Evolutionary conservation across 2,888 invertebrate species (phyloP), one percentile per base, ranked within the genome.

Genomic region (Trichopoda pennipes): DNA sequence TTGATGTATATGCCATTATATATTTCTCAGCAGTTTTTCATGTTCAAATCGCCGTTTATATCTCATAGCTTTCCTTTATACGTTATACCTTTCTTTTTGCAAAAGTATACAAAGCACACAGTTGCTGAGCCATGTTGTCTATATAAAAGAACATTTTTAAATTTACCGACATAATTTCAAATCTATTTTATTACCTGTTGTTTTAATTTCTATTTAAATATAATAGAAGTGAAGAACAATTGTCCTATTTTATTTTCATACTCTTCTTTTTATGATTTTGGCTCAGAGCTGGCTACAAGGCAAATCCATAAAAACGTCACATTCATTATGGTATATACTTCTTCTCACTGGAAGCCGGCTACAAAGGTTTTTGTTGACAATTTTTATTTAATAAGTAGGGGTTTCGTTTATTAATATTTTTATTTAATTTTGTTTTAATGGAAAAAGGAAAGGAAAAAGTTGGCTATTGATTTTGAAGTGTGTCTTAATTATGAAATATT

Each of bases 271-370:
- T 35, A 1, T 58, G 16, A 53, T 61, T 38, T 72, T 63, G 32
- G 21, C 3, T 60, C 53, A 66, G 17, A 60, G 80, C 49, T 17
- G 47, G 49, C 17, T 1, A 21, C 28, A 60, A 68, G 76, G 69
- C 83, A 83, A 83, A 84, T 73, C 81, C 84, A 85, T 84, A 84
- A 85, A 85, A 83, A 66, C 84, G 84, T 85, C 85, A 79, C 83
- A 85, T 85, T 80, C 72, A 85, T 85, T 79, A 84, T 80, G 66
- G 23, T 68, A 42, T 56, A 64, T 66, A 80, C 56, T 47, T 17
- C 32, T 49, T 16, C 7, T 16, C 7, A 1, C 12, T 38, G 12
- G 58, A 60, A 49, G 14, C 35, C 23, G 38, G 9, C 7, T n/a
- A n/a, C n/a, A 12, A 63, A 32, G n/a, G 7, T 28, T 32, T 28